Percentiles rank a stretch among this genome's conserved stretches.
phyloP scores from a whole-genome alignment of 2,113 vertebrate species.

The Mormyrus iriodes region DNA sequence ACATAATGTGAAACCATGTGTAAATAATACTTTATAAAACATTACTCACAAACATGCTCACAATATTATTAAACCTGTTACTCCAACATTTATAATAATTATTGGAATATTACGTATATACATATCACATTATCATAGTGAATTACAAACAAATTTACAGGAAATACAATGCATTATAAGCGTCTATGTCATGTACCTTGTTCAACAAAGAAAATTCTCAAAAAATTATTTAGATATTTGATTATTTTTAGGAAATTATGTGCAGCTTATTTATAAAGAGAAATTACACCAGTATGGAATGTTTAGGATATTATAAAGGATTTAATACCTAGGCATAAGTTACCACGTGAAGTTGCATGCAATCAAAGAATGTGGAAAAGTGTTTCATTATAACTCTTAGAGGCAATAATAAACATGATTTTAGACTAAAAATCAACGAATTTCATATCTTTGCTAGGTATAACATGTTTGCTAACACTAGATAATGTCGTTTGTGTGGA shows the following conservation, averaged over 20 bases:
- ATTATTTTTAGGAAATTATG: background rate
- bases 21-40: background rate
- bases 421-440: background rate
- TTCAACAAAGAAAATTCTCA: background rate
- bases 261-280: background rate
- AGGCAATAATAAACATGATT: background rate
- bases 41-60: background rate
- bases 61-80: background rate
- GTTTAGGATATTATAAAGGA: background rate
- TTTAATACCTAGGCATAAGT: background rate
- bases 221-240: background rate
- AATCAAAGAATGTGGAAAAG: background rate
- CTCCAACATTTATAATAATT: background rate
- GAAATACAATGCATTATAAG: background rate
- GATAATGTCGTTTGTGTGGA: background rate
- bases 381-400: background rate
- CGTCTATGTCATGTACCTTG: background rate
- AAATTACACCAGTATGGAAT: background rate
- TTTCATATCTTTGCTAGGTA: background rate
- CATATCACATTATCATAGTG: background rate
- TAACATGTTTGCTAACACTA: background rate
- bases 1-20: background rate
- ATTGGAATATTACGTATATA: background rate
- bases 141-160: background rate
- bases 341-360: background rate